Evolutionary conservation across 2,888 invertebrate species (phyloP).

Genomic region (Rhaphigaster nebulosa): DNA sequence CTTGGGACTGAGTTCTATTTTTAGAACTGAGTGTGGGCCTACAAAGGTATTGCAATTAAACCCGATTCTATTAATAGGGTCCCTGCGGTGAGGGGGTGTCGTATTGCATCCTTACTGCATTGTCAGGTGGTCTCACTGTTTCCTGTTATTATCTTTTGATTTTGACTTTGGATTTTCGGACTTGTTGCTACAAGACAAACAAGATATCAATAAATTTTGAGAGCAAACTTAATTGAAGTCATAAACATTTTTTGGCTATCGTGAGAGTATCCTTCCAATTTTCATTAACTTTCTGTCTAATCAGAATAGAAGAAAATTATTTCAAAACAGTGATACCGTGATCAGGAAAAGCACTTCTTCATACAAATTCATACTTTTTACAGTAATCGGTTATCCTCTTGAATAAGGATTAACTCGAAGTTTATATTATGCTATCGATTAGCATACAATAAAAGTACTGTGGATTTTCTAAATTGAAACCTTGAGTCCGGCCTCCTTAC

Average conservation of each 20-base stretch:
- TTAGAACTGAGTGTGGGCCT: neutral
- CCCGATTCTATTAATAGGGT: neutral
- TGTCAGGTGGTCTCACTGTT: neutral
- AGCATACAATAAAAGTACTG: neutral
- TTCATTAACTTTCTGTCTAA: neutral
- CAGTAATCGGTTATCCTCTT: neutral
- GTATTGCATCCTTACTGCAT: neutral
- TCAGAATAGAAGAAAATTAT: neutral
- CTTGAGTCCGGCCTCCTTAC: neutral
- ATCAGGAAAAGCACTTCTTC: too few relatives aligned
- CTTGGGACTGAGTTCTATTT: neutral
- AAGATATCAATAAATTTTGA: neutral
- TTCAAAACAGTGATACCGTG: too few relatives aligned
- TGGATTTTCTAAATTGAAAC: neutral
- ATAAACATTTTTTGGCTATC: neutral
- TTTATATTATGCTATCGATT: neutral
- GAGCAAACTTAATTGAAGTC: neutral
- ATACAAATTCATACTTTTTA: neutral
- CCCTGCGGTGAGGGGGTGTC: neutral
- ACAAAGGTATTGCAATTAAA: neutral
- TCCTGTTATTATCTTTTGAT: neutral
- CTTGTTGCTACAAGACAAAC: neutral
- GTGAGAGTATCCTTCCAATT: neutral
- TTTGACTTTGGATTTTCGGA: neutral
- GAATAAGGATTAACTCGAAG: neutral